phyloP scores from a whole-genome alignment of 2,113 vertebrate species.

The Phaethon lepturus region DNA sequence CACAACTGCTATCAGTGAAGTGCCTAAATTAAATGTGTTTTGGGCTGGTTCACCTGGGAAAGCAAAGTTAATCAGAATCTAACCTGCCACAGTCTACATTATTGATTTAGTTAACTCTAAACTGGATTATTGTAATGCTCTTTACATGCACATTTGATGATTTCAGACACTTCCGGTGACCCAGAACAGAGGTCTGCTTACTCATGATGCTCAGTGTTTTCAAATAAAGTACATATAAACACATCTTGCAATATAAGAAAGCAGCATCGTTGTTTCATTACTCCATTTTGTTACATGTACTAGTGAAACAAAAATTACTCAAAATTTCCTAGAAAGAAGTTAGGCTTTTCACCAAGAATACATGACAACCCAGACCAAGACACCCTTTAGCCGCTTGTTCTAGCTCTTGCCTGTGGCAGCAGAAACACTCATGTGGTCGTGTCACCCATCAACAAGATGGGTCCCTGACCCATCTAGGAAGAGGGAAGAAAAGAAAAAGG shows the following conservation, averaged over 20 bases:
- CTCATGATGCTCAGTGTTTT: background rate
- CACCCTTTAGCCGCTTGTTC: background rate
- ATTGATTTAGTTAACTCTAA: background rate
- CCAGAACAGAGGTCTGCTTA: background rate
- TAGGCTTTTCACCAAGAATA: background rate
- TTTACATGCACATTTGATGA: background rate
- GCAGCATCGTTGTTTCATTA: background rate
- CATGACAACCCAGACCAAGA: background rate
- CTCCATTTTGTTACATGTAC: background rate
- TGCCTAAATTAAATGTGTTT: background rate
- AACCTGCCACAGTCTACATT: background rate
- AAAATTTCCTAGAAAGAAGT: background rate
- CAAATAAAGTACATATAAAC: background rate
- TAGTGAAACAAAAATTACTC: background rate
- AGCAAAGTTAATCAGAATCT: background rate
- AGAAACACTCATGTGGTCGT: background rate
- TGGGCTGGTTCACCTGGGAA: background rate
- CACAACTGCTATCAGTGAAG: background rate
- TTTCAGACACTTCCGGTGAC: background rate
- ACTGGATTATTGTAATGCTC: background rate
- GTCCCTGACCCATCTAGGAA: background rate
- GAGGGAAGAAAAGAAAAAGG: no score
- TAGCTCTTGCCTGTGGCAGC: background rate
- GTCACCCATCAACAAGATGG: background rate
- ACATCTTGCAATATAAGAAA: rapidly evolving